Conservation (phyloP, 2,113 vertebrate species). For the Silurus meridionalis region DNA sequence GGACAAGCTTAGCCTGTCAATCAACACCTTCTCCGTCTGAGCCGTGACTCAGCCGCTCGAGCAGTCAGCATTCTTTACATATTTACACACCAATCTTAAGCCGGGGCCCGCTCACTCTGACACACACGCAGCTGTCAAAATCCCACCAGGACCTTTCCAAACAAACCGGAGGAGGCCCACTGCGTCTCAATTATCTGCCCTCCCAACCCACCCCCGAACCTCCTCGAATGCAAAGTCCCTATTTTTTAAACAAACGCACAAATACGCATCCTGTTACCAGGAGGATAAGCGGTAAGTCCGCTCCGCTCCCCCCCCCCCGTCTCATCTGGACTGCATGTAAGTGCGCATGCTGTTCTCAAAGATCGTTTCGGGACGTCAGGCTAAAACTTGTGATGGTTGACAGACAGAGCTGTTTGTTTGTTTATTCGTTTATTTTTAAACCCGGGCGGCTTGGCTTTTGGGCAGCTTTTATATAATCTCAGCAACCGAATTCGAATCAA, state of each 20-base stretch:
- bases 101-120: slow-evolving; percentile 26
- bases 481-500: background rate
- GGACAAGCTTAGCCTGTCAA: slow-evolving; percentile 68
- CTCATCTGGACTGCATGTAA: slow-evolving; percentile 11
- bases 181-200: slow-evolving; percentile 33
- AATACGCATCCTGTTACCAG: slow-evolving; percentile 35
- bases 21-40: slow-evolving; percentile 67
- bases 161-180: slow-evolving; percentile 40
- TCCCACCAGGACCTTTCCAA: slow-evolving; percentile 48
- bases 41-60: slow-evolving; percentile 65
- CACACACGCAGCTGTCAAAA: slow-evolving; percentile 51
- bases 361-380: background rate
- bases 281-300: slow-evolving; percentile 11
- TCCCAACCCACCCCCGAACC: background rate
- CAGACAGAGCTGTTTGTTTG: background rate
- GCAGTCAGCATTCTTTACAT: slow-evolving; percentile 68
- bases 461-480: background rate
- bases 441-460: background rate
- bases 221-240: slow-evolving; percentile 3
- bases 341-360: slow-evolving; percentile 7
- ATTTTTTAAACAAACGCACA: slow-evolving; percentile 33
- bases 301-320: background rate
- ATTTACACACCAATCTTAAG: slow-evolving; percentile 61
- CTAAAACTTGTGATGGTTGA: slow-evolving; percentile 1
- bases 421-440: background rate